phyloP scores from a whole-genome alignment of 2,113 vertebrate species.

The Myrmecophaga tridactyla region DNA sequence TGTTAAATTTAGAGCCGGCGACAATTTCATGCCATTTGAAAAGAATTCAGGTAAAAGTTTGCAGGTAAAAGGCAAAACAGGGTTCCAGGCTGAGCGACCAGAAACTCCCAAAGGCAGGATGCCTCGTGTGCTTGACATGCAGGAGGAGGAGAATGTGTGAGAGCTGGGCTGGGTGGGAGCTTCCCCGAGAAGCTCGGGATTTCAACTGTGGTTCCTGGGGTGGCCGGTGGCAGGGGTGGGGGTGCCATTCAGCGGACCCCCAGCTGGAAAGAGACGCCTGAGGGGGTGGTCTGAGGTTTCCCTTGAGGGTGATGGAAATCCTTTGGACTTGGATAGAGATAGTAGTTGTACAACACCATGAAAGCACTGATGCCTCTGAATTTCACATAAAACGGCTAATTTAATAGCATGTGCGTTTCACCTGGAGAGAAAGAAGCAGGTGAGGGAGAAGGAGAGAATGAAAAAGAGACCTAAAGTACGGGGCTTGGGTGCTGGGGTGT shows the following conservation, averaged over 20 bases:
- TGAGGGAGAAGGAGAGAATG: too few relatives aligned
- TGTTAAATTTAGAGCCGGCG: neutral
- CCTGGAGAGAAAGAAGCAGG: too few relatives aligned
- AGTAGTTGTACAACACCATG: too few relatives aligned
- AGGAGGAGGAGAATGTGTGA: neutral
- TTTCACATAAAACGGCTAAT: too few relatives aligned
- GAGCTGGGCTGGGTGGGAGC: neutral
- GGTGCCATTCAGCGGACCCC: neutral
- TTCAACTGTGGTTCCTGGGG: rapidly evolving
- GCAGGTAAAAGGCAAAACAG: neutral
- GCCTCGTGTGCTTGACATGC: neutral
- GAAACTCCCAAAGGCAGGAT: too few relatives aligned
- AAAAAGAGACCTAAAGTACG: too few relatives aligned
- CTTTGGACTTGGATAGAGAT: too few relatives aligned
- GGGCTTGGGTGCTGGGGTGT: neutral
- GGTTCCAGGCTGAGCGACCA: neutral
- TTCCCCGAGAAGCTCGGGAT: neutral
- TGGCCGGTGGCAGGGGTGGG: too few relatives aligned
- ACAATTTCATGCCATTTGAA: neutral
- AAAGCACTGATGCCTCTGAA: too few relatives aligned
- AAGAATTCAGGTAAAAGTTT: neutral
- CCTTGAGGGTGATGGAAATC: too few relatives aligned
- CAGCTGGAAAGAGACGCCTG: neutral
- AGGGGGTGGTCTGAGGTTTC: rapidly evolving
- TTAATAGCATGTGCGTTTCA: too few relatives aligned